A percentile compares a stretch with the other conserved stretches of the same genome.
Conservation (phyloP, 2,888 invertebrate species). For the Coelogynopora nodosa region DNA sequence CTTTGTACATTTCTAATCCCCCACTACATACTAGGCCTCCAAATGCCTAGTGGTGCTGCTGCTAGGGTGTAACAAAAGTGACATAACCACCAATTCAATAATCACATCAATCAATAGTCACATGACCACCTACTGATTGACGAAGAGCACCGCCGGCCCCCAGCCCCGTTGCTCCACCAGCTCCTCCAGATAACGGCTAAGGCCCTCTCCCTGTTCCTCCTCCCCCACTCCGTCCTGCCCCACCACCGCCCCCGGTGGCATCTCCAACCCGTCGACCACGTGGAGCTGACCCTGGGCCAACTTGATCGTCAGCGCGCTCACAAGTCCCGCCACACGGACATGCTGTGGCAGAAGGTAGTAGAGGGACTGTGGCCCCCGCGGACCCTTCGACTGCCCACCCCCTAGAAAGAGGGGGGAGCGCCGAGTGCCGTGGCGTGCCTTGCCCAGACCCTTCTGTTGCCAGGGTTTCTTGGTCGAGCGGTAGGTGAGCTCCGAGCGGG, state of each 20-base stretch:
- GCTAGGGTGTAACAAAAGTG: no score
- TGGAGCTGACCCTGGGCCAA: slow-evolving; percentile 81
- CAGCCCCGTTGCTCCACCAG: slow-evolving; percentile 80
- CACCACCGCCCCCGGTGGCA: slow-evolving; percentile 75
- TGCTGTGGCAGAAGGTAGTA: slow-evolving; percentile 88
- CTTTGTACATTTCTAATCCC: no score
- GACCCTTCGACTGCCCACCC: slow-evolving; percentile 80
- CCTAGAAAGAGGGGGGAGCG: slow-evolving; percentile 76
- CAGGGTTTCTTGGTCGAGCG: slow-evolving; percentile 72
- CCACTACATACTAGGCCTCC: no score
- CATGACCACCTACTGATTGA: slow-evolving; percentile 74
- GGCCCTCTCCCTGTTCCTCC: slow-evolving; percentile 51
- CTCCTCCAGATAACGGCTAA: slow-evolving; percentile 71
- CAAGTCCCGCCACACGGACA: slow-evolving; percentile 74
- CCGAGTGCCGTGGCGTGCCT: slow-evolving; percentile 84
- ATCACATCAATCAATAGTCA: not conserved
- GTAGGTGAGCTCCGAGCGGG: slow-evolving; percentile 35
- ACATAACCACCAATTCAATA: no score
- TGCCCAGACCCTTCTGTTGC: slow-evolving; percentile 89
- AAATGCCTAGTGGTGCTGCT: no score
- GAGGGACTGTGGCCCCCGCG: slow-evolving; percentile 80
- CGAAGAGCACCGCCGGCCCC: slow-evolving; percentile 90
- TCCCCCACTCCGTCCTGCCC: slow-evolving; percentile 74
- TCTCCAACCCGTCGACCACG: slow-evolving; percentile 77
- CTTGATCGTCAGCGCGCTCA: slow-evolving; percentile 79